Evolutionary conservation across 2,113 vertebrate genomes (phyloP).

Genomic region (Bostrychus sinensis): DNA sequence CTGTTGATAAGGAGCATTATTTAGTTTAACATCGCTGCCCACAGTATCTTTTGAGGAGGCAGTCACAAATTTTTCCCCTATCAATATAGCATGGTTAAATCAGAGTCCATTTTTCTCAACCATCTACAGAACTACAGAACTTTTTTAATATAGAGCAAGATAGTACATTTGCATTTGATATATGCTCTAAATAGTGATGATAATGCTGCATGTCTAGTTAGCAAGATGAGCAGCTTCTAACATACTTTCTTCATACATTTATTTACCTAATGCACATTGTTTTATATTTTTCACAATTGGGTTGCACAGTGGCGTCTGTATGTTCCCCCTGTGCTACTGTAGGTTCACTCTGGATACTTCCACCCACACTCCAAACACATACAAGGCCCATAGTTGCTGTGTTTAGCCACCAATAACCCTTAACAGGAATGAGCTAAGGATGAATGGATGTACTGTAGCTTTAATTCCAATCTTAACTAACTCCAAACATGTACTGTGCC

Average conservation of each 20-base stretch:
- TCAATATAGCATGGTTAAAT: neutral
- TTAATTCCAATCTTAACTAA: no score
- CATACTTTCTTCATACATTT: neutral
- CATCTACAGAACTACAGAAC: neutral
- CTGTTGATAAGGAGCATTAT: slow-evolving; percentile 52
- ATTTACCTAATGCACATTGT: neutral
- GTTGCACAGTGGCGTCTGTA: neutral
- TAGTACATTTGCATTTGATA: neutral
- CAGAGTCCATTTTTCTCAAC: slow-evolving; percentile 16
- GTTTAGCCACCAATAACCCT: no score
- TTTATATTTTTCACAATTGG: neutral
- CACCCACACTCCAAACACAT: no score
- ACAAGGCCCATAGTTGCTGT: no score
- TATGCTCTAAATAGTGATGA: neutral
- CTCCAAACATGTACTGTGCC: no score
- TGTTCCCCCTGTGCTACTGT: no score
- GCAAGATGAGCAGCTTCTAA: neutral
- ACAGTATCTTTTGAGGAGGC: slow-evolving; percentile 35
- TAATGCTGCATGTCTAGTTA: neutral
- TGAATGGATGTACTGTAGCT: no score
- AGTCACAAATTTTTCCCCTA: slow-evolving; percentile 15
- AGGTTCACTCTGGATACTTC: no score
- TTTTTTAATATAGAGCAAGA: neutral
- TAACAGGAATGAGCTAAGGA: no score
- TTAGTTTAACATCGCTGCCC: slow-evolving; percentile 41